Base-by-base conservation (phyloP, 2,888 invertebrate species). In the Ceratothoa steindachneri region DNA sequence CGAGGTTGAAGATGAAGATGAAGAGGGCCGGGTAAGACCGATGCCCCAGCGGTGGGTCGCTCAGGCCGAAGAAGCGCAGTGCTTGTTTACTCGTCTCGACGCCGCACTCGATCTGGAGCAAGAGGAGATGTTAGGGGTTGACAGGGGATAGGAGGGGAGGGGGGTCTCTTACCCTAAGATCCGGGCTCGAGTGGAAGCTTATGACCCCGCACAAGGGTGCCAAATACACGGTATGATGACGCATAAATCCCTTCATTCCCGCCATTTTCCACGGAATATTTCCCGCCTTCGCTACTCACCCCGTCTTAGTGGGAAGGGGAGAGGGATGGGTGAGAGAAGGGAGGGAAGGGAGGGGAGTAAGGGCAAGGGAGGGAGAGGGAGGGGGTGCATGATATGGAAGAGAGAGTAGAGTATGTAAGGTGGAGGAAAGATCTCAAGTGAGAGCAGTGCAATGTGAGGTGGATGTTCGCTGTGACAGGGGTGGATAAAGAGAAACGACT, bases 61-160 rank as follows among this genome's bases (percentile, higher is more conserved):
- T 64, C 12, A 80, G 68, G 2, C 74, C 78, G 53, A 78, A 30
- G 73, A 72, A 80, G 12, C 76, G 65, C 7, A 80, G 72, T 3
- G 78, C 80, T 65, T 80, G 78, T 3, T 64, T 19, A 1, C 77
- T 78, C 0, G 70, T 78, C 30, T 73, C 73, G 7, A 80, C 72
- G 9, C 80, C 80, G 52, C 80, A 80, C 2, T 76, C 73, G n/a
- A 79, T 77, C 80, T 80, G 73, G 24, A 71, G 15, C 41, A 41
- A 9, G 15, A 41, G 41, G 41, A 41, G 41, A 41, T 5, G 5
- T 41, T 5, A 41, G 41, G 41, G 41, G 41, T 5, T 41, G 41
- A 41, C 5, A 41, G 41, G 41, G 41, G 7, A 41, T 41, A 41
- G 15, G 41, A n/a, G n/a, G n/a, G n/a, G n/a, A n/a, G n/a, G n/a